These are phyloP conservation scores for Epizoanthus illoricatus DNA, from an alignment of 92 coral and sea anemone species.

Conservation along the genomic window DNA sequence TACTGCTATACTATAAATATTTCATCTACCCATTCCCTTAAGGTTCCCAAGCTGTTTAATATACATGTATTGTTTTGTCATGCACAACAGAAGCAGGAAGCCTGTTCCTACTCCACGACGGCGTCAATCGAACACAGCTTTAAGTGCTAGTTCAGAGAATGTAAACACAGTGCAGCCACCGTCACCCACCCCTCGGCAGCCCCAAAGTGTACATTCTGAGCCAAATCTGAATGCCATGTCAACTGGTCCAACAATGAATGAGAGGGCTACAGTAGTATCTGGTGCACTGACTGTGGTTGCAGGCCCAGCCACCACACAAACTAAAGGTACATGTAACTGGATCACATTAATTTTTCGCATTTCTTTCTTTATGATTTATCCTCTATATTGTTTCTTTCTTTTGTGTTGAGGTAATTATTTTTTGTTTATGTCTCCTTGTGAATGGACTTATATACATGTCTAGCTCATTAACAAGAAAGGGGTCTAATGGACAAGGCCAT, in stretches of 20 bases:
- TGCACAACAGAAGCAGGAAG: conserved; percentile 1
- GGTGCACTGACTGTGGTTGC: not conserved
- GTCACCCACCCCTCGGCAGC: not conserved
- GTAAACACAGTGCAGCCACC: not conserved
- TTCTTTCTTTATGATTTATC: no score
- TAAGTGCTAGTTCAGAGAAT: not conserved
- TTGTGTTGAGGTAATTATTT: no score
- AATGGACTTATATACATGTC: no score
- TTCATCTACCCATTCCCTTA: no score
- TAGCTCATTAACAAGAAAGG: no score
- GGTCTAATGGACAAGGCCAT: no score
- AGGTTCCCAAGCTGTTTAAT: no score
- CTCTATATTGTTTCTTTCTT: no score
- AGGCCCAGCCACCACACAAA: not conserved
- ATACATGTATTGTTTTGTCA: no score
- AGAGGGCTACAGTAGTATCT: not conserved
- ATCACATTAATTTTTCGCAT: not conserved
- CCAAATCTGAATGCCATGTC: not conserved
- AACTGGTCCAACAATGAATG: no score
- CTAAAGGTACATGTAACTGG: not conserved
- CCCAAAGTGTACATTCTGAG: not conserved
- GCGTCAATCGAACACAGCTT: not conserved
- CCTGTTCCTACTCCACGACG: conserved; percentile 35
- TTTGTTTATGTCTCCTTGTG: no score
- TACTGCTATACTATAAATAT: no score